phyloP scores from a whole-genome alignment of 2,888 invertebrate species.

The Antheraea yamamai region DNA sequence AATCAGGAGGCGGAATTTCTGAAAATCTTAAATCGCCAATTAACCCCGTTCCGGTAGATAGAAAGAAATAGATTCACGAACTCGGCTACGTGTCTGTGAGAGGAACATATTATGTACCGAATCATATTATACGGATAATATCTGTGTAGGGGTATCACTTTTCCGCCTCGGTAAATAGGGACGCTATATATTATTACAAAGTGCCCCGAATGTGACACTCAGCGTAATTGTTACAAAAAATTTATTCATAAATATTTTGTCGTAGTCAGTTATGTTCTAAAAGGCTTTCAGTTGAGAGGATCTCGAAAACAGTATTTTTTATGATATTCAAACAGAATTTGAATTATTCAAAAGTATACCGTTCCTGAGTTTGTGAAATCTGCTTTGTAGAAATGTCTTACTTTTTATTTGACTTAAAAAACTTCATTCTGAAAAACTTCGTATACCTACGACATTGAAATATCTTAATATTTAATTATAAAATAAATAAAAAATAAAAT shows the following conservation, averaged over 20 bases:
- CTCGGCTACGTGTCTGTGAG: conserved; percentile 12
- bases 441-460: neutral
- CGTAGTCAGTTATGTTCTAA: neutral
- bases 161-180: conserved; percentile 21
- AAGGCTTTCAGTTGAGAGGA: neutral
- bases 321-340: neutral
- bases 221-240: conserved; percentile 10
- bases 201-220: conserved; percentile 12
- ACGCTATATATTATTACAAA: conserved; percentile 13
- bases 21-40: neutral
- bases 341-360: too few relatives aligned
- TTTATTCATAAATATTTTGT: conserved; percentile 4
- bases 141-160: conserved; percentile 18
- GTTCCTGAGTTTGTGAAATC: neutral
- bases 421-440: neutral
- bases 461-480: too few relatives aligned
- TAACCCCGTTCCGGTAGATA: neutral
- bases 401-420: neutral
- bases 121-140: conserved; percentile 26
- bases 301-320: neutral
- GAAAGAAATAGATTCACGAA: neutral
- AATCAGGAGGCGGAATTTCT: too few relatives aligned
- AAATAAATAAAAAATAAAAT: too few relatives aligned
- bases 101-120: conserved; percentile 28
- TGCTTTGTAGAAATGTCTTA: neutral